Conservation (phyloP, 2,113 vertebrate species). For the Connochaetes taurinus region DNA sequence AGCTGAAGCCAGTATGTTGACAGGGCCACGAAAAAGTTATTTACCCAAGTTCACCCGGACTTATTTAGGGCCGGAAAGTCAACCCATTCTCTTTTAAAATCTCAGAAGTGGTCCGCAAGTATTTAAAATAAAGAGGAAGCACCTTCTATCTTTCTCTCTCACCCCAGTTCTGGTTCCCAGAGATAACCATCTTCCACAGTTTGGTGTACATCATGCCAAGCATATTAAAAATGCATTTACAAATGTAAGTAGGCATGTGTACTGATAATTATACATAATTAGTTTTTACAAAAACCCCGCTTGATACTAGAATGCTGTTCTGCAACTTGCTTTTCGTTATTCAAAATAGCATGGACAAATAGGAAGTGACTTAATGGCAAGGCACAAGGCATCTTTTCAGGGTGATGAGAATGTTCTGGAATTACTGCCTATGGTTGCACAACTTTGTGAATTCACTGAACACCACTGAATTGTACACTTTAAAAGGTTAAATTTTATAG, state of each 20-base stretch:
- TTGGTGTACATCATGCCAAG: background rate
- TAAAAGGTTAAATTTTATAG: background rate
- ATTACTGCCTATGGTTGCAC: background rate
- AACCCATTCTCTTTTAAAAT: background rate
- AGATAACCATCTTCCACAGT: background rate
- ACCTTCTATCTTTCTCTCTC: no score
- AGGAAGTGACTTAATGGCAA: background rate
- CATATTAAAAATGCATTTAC: no score
- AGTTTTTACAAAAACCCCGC: background rate
- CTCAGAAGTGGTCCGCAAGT: background rate
- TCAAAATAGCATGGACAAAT: background rate
- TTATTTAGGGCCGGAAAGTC: background rate
- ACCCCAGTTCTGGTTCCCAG: background rate
- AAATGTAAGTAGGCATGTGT: background rate
- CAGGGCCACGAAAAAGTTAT: background rate
- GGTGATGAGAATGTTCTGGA: background rate
- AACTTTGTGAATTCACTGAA: background rate
- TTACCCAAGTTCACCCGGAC: background rate
- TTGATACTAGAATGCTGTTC: no score
- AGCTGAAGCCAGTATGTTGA: background rate
- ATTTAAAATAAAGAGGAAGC: background rate
- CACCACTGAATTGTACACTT: background rate
- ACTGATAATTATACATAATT: background rate
- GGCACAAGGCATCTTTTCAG: accelerated
- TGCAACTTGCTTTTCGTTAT: background rate